Evolutionary conservation across 2,888 invertebrate species (phyloP).

Genomic region (Metellina segmentata): DNA sequence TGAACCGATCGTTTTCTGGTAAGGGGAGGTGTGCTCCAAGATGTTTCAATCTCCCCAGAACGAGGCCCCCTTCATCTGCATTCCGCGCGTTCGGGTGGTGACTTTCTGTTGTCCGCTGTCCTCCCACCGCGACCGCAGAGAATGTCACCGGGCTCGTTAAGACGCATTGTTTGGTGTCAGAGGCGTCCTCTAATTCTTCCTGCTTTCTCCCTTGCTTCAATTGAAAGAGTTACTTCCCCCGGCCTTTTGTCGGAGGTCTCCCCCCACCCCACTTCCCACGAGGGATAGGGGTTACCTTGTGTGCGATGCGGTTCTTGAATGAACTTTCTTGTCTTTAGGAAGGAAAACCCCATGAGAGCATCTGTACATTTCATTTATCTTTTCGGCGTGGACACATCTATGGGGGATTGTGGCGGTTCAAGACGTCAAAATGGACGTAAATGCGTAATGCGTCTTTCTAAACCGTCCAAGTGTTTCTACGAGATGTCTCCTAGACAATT

Average conservation of each 20-base stretch:
- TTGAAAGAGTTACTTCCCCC: not conserved
- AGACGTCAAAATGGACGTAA: too few relatives aligned
- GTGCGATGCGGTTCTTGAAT: too few relatives aligned
- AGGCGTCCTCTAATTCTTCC: not conserved
- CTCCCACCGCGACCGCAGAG: not conserved
- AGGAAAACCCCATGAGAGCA: too few relatives aligned
- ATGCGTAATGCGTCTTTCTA: too few relatives aligned
- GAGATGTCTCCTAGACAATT: too few relatives aligned
- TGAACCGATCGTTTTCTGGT: not conserved
- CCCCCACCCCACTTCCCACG: not conserved
- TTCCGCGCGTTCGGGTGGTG: not conserved
- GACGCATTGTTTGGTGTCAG: not conserved
- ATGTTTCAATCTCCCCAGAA: not conserved
- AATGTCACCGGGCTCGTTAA: not conserved
- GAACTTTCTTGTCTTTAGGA: too few relatives aligned
- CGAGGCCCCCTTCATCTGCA: not conserved
- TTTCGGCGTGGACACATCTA: too few relatives aligned
- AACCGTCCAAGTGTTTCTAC: too few relatives aligned
- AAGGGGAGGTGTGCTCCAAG: not conserved
- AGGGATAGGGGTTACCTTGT: not conserved
- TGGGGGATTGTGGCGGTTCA: too few relatives aligned
- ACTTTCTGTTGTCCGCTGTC: too few relatives aligned
- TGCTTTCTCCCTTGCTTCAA: too few relatives aligned
- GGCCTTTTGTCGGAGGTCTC: slow-evolving; percentile 3
- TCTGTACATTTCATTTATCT: too few relatives aligned